phyloP scores from a whole-genome alignment of 1,140 invertebrate species.

The Drosophila malerkotliana region DNA sequence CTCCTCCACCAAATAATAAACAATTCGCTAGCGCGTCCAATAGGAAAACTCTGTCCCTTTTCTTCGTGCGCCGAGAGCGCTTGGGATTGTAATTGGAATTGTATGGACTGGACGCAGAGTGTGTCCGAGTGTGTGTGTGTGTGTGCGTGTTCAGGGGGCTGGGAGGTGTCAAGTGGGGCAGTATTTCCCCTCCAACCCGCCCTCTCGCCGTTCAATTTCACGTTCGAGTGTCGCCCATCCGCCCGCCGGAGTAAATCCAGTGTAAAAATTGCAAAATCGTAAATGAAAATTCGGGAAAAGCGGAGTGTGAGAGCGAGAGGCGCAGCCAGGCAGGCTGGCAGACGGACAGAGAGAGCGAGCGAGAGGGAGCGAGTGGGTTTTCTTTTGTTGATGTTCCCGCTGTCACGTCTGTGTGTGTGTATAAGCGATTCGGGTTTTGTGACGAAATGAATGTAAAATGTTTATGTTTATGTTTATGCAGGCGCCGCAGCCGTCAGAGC shows the following conservation, averaged over 20 bases:
- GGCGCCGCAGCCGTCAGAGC: not conserved
- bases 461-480: constrained; percentile 46
- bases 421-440: constrained; percentile 25
- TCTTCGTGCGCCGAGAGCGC: constrained; percentile 32
- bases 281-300: constrained; percentile 6
- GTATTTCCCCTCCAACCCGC: not conserved
- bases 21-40: constrained; percentile 28
- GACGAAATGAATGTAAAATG: constrained; percentile 49
- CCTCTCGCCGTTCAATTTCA: not conserved
- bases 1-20: constrained; percentile 8
- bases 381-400: constrained; percentile 48
- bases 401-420: constrained; percentile 14
- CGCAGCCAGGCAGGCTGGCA: too few species aligned
- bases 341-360: not conserved
- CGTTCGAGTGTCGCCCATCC: not conserved
- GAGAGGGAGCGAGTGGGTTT: constrained; percentile 8
- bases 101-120: constrained; percentile 7
- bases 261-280: constrained; percentile 1
- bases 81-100: constrained; percentile 13
- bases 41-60: constrained; percentile 58
- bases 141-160: constrained; percentile 24
- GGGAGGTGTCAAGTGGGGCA: not conserved
- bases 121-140: constrained; percentile 12
- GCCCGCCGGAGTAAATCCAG: not conserved
- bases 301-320: not conserved